Evolutionary conservation across 2,888 invertebrate genomes (phyloP).

Genomic region (Agrilus biguttatus): DNA sequence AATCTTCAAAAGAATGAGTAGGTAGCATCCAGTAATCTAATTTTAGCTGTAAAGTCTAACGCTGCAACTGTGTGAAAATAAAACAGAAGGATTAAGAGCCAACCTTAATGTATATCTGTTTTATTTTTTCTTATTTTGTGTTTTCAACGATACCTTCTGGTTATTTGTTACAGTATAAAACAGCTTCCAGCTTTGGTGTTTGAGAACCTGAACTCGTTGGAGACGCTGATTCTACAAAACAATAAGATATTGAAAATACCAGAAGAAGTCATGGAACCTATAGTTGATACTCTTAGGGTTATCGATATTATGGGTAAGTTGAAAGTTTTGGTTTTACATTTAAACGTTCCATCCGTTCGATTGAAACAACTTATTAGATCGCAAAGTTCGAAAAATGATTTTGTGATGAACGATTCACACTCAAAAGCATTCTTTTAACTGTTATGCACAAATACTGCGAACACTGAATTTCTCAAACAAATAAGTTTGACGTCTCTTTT

Average conservation of each 20-base stretch:
- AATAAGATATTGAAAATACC: constrained; percentile 72
- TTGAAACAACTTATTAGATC: too few relatives aligned
- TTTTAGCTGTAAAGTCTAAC: background rate
- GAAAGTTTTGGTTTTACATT: too few relatives aligned
- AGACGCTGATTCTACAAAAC: constrained; percentile 76
- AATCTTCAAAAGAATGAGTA: constrained; percentile 86
- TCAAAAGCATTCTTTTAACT: too few relatives aligned
- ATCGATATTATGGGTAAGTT: constrained; percentile 77
- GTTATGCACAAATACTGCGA: too few relatives aligned
- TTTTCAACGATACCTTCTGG: background rate
- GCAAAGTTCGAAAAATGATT: too few relatives aligned
- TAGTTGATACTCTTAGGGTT: constrained; percentile 72
- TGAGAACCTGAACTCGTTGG: constrained; percentile 78
- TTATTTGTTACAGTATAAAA: constrained; percentile 51
- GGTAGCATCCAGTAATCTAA: constrained; percentile 25
- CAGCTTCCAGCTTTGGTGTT: constrained; percentile 70
- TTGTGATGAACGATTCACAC: too few relatives aligned
- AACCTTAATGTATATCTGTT: too few relatives aligned
- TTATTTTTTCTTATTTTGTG: too few relatives aligned
- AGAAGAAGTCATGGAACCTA: constrained; percentile 79
- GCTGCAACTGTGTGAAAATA: background rate
- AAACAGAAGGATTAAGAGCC: too few relatives aligned
- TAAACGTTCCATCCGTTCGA: too few relatives aligned
- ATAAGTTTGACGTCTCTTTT: too few relatives aligned
- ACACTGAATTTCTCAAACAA: too few relatives aligned